phyloP scores from a whole-genome alignment of 2,797 vertebrate species.

The Enteromius anoplus region DNA sequence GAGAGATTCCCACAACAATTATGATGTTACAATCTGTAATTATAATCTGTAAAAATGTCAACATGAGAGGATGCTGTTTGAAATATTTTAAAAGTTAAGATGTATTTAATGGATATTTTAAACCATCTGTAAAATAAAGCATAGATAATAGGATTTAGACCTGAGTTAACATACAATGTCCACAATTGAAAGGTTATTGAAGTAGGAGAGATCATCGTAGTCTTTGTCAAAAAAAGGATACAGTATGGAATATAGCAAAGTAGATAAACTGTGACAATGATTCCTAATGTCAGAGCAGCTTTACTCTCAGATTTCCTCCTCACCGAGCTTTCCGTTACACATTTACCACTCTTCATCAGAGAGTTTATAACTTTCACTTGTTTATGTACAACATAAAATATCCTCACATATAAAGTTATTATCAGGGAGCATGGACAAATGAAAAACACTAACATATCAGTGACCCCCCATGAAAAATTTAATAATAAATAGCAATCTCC shows the following conservation, averaged over 20 bases:
- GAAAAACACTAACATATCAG: neutral
- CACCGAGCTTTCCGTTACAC: neutral
- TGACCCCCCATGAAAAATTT: neutral
- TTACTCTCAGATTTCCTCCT: neutral
- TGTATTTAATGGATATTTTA: slow-evolving; percentile 10
- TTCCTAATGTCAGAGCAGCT: neutral
- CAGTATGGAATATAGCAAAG: neutral
- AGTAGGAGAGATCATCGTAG: neutral
- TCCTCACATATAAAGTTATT: neutral
- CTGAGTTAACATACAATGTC: neutral
- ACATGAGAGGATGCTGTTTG: neutral
- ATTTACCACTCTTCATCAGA: neutral
- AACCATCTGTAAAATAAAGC: slow-evolving; percentile 35
- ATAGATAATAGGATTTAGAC: neutral
- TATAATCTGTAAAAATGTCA: neutral
- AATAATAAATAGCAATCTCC: neutral
- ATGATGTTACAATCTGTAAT: neutral
- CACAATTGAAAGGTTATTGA: neutral
- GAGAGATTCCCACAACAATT: neutral
- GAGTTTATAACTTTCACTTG: slow-evolving; percentile 19
- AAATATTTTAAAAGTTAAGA: slow-evolving; percentile 12
- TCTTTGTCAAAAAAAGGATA: neutral
- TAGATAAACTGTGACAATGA: neutral
- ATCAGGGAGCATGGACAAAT: neutral
- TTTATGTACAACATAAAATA: neutral